Evolutionary conservation across 2,888 invertebrate genomes (phyloP), one percentile per base, ranked within the genome.

Genomic region (Dione vanillae): DNA sequence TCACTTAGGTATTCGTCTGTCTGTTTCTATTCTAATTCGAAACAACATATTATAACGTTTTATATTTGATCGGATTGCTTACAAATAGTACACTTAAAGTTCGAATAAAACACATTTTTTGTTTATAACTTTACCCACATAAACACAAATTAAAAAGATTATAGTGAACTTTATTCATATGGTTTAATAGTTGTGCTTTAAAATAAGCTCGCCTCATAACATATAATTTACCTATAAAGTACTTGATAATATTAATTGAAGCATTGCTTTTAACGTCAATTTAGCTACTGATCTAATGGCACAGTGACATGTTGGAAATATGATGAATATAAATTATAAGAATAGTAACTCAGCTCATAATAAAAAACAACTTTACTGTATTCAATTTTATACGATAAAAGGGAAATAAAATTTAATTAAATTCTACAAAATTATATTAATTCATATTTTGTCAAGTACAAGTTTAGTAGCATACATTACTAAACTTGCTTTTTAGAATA

Each of bases 161-260:
- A 59, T 14, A 59, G 58, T n/a, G 41, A 20, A 41, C 41, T 14
- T 59, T 41, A 12, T 59, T 41, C 35, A 59, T 41, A 12, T 19
- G 12, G 14, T 2, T 41, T 41, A 59, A 41, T 59, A 20, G 19
- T 19, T 14, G 14, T 20, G 41, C 19, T 59, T 41, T 41, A 59
- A n/a, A 20, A 59, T 41, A 8, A 41, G 9, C 41, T 59, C 3
- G 2, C 14, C 41, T 59, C 41, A 59, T 20, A 59, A 41, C 41
- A 59, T 41, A 59, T 59, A 12, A 59, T 59, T 59, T 19, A 12
- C 20, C 12, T 41, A 14, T 19, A 12, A 27, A 20, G 41, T 41
- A 54, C 37, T 20, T 59, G 14, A 41, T 41, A 59, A 41, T 54
- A 20, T 41, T 56, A 56, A 10, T 2, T 16, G 20, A 12, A 19